A percentile compares a stretch with the other conserved stretches of the same genome.
phyloP scores from a whole-genome alignment of 2,113 vertebrate species.

The Ailurus styani region DNA sequence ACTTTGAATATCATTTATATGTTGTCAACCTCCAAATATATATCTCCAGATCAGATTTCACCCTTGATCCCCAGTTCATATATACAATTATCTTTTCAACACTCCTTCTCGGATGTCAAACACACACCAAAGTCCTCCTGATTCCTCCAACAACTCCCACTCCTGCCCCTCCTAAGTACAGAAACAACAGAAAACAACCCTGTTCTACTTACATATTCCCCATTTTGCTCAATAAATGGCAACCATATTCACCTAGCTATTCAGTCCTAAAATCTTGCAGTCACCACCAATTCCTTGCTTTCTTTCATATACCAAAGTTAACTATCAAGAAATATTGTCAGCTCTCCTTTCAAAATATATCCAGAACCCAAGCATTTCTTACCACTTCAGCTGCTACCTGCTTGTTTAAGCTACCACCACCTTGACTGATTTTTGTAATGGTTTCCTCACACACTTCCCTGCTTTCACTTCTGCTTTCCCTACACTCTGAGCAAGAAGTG shows the following conservation, averaged over 20 bases:
- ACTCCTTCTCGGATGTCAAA: not conserved
- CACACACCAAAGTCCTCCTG: not conserved
- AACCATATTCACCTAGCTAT: not conserved
- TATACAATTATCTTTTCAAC: not conserved
- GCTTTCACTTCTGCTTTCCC: not conserved
- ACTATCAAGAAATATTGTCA: not conserved
- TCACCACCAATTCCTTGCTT: not conserved
- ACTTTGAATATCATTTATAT: not conserved
- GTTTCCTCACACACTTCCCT: not conserved
- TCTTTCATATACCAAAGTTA: not conserved
- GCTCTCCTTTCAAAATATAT: not conserved
- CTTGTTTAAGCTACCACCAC: not conserved
- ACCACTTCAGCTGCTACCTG: not conserved
- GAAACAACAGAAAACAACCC: not conserved
- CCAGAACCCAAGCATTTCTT: not conserved
- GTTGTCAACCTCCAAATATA: not conserved
- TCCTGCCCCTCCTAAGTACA: not conserved
- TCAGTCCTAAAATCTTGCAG: not conserved
- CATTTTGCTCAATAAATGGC: not conserved
- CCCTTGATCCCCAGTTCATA: not conserved
- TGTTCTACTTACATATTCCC: not conserved
- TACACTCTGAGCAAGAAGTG: not conserved
- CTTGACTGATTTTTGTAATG: not conserved
- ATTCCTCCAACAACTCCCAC: not conserved
- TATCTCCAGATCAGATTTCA: not conserved